Evolutionary conservation across 1,140 invertebrate genomes (phyloP).

Genomic region (Rhynchophorus ferrugineus): DNA sequence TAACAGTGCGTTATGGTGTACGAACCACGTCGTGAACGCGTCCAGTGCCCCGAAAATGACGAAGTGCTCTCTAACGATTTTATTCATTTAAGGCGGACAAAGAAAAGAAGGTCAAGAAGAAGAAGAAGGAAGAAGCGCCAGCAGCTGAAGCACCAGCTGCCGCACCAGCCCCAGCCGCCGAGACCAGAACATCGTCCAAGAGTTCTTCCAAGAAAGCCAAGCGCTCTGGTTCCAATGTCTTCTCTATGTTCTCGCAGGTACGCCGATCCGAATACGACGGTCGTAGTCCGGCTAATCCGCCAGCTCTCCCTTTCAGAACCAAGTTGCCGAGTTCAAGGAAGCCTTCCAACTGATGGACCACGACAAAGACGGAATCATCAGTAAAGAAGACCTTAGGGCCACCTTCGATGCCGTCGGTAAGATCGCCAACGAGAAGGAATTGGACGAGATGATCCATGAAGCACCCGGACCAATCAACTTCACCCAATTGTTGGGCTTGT

Average conservation of each 20-base stretch:
- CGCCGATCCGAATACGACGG: neutral
- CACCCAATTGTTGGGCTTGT: conserved; percentile 86
- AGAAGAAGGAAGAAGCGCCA: conserved; percentile 61
- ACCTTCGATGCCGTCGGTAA: conserved; percentile 93
- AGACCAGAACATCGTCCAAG: conserved; percentile 50
- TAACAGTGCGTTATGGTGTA: too few relatives aligned
- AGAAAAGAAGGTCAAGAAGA: conserved; percentile 75
- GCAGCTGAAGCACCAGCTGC: conserved; percentile 51
- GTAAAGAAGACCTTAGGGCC: conserved; percentile 89
- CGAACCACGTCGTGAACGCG: too few relatives aligned
- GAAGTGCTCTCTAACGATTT: too few relatives aligned
- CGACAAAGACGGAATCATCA: conserved; percentile 92
- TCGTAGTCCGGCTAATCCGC: neutral
- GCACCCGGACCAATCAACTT: conserved; percentile 91
- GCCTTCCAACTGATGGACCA: conserved; percentile 97
- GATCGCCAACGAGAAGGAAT: conserved; percentile 80
- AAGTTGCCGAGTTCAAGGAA: conserved; percentile 95
- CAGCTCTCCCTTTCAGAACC: conserved; percentile 58
- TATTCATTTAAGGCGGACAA: conserved; percentile 69
- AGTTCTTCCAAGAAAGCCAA: conserved; percentile 69
- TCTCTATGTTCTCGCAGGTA: conserved; percentile 81
- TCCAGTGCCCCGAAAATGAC: too few relatives aligned
- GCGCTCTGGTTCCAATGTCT: conserved; percentile 85
- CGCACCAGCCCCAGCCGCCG: conserved; percentile 50
- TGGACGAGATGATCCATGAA: conserved; percentile 86